Conservation (phyloP, 2,797 vertebrate genomes). For the Microtus agrestis region DNA sequence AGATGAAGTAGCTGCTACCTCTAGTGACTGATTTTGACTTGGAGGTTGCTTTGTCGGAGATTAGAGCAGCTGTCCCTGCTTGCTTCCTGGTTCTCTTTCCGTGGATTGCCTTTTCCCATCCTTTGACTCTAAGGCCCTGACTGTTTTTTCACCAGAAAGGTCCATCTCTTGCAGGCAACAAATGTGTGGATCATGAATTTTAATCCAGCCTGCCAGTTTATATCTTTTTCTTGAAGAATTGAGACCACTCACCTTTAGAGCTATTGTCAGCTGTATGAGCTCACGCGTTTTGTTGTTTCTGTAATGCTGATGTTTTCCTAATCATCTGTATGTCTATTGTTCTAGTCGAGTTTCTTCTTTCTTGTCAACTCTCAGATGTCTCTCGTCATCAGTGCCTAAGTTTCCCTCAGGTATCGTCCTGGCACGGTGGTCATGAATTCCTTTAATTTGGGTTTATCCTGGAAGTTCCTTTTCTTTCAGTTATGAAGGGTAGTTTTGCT, state of each 20-base stretch:
- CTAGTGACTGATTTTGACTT: too few relatives aligned
- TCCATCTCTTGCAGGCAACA: neutral
- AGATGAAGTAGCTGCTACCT: too few relatives aligned
- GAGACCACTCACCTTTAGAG: neutral
- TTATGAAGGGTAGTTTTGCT: neutral
- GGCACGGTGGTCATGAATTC: neutral
- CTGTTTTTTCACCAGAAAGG: neutral
- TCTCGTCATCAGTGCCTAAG: neutral
- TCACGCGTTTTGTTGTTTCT: neutral
- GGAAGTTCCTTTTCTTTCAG: neutral
- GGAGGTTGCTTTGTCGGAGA: neutral
- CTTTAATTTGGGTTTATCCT: neutral
- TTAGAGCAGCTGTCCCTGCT: neutral
- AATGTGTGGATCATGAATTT: neutral
- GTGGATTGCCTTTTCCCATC: neutral
- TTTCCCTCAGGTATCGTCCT: neutral
- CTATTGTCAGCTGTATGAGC: neutral
- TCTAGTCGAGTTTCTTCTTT: neutral
- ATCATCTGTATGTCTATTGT: neutral
- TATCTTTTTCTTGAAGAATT: too few relatives aligned
- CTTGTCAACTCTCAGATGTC: neutral
- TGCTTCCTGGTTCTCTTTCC: neutral
- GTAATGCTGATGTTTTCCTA: neutral
- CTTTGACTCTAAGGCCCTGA: neutral
- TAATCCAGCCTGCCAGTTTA: neutral